phyloP scores from a whole-genome alignment of 2,113 vertebrate genomes.

The Ivindomyrus marchei region DNA sequence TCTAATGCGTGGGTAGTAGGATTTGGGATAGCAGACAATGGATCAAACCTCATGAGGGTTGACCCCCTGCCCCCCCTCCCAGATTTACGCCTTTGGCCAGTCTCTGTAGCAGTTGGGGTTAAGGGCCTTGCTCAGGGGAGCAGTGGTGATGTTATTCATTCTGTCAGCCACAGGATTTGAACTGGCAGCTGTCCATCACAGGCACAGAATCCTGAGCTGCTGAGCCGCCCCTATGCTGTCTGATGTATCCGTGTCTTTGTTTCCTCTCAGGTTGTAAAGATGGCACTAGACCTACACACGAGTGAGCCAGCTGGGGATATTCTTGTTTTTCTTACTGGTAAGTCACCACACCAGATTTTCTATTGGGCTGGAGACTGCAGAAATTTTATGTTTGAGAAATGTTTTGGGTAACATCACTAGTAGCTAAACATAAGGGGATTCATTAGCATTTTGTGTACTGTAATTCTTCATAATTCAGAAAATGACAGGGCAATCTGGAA shows the following conservation, averaged over 20 bases:
- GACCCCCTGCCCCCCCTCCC: no score
- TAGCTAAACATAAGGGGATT: background rate
- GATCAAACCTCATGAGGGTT: background rate
- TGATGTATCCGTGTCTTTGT: background rate
- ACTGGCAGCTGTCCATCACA: background rate
- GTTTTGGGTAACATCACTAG: background rate
- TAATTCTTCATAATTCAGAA: background rate
- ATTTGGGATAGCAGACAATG: background rate
- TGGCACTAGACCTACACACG: slow-evolving; percentile 80
- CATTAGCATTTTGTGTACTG: background rate
- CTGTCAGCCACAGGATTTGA: background rate
- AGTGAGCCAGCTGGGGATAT: slow-evolving; percentile 84
- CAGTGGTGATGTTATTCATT: background rate
- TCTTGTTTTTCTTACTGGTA: slow-evolving; percentile 91
- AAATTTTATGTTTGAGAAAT: background rate
- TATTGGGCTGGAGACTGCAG: background rate
- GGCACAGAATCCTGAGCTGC: background rate
- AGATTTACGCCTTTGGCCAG: background rate
- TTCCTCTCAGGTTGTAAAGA: slow-evolving; percentile 72
- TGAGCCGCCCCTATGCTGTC: background rate
- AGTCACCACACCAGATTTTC: slow-evolving; percentile 29
- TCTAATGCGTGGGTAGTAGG: background rate
- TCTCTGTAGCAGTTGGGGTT: background rate
- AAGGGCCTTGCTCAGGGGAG: background rate
- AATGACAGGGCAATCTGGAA: background rate